These are phyloP conservation scores for Nezara viridula DNA, from an alignment of 2,888 invertebrate genomes.

Conservation along the genomic window DNA sequence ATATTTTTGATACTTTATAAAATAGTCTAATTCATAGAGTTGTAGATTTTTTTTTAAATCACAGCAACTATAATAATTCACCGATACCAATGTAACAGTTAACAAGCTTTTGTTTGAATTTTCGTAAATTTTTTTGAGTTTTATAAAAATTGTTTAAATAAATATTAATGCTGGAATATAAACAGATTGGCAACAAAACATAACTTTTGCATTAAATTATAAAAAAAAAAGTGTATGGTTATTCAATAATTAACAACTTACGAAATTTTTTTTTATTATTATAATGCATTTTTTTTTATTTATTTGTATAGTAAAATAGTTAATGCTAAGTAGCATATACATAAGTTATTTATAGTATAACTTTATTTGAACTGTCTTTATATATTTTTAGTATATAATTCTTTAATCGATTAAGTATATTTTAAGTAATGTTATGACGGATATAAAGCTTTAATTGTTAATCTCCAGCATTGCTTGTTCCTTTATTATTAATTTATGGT, in stretches of 20 bases:
- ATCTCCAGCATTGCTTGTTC: constrained; percentile 22
- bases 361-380: not conserved
- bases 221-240: no score
- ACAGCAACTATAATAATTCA: not conserved
- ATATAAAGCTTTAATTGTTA: constrained; percentile 36
- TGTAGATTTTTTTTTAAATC: not conserved
- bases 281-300: not conserved
- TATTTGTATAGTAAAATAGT: not conserved
- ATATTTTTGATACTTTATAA: not conserved
- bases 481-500: not conserved
- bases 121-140: not conserved
- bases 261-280: no score
- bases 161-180: not conserved
- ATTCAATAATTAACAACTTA: no score
- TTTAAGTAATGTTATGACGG: not conserved
- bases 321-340: not conserved
- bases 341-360: not conserved
- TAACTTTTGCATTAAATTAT: no score
- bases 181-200: no score
- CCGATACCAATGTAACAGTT: not conserved
- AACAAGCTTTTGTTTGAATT: no score
- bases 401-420: not conserved
- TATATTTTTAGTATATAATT: not conserved
- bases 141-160: not conserved
- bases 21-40: not conserved